These are phyloP conservation scores for Phasia obesa DNA, from an alignment of 2,888 invertebrate genomes.

Conservation along the genomic window DNA sequence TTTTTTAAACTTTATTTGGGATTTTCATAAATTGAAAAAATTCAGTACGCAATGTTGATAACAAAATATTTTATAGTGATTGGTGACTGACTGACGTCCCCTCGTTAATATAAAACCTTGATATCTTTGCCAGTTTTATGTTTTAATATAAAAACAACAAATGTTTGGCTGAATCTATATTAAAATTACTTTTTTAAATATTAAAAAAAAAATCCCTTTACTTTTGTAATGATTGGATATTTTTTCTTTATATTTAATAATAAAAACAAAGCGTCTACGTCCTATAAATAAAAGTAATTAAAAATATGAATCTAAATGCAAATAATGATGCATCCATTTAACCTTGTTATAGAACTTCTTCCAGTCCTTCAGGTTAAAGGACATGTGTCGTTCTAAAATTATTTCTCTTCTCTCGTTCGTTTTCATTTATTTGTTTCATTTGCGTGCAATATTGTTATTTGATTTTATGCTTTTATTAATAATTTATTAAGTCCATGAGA, in stretches of 20 bases:
- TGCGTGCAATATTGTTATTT: constrained; percentile 13
- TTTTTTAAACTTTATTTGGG: too few species aligned
- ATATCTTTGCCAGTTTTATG: too few species aligned
- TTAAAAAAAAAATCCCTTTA: constrained; percentile 24
- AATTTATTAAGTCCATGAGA: neutral
- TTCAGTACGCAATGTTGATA: too few species aligned
- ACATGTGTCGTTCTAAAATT: neutral
- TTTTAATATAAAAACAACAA: constrained; percentile 41
- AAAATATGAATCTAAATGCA: too few species aligned
- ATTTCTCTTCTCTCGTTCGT: neutral
- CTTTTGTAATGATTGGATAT: neutral
- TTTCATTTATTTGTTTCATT: constrained; percentile 10
- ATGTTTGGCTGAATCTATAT: constrained; percentile 10
- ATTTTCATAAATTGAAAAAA: too few species aligned
- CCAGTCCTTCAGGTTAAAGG: neutral
- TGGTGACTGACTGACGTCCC: too few species aligned
- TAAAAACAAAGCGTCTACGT: too few species aligned
- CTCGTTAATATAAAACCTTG: too few species aligned
- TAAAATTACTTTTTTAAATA: neutral
- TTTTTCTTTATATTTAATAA: neutral
- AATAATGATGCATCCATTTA: neutral
- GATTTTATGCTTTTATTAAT: neutral
- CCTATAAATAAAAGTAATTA: too few species aligned
- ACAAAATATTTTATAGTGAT: too few species aligned
- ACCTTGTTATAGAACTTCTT: neutral